Evolutionary conservation across 2,113 vertebrate genomes (phyloP), one percentile per base, ranked within the genome.

Genomic region (Pedetes capensis): DNA sequence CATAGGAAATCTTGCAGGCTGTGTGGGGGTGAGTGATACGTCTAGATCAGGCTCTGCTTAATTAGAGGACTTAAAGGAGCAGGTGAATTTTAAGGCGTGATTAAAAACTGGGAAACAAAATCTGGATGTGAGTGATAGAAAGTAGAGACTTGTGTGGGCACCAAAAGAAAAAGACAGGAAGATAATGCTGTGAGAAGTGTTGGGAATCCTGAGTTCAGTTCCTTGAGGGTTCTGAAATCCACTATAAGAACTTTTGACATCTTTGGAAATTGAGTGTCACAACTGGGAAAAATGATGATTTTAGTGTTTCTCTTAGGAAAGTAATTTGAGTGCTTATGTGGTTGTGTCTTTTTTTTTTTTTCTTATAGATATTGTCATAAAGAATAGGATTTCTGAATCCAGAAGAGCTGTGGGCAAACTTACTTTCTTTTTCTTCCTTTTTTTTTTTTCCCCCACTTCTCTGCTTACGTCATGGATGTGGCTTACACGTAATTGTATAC

Each of bases 11-110:
- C 87, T 91, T 37, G 49, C 49, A 88, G 85, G 81, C 90, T 87
- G 39, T 95, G 32, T 80, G 72, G 68, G 80, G 74, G 81, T 96
- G 96, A 94, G 80, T 91, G 85, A 55, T 95, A 34, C 76, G 79
- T 95, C 91, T 95, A 95, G 81, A 95, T 94, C 68, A 93, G 85
- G 78, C 78, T 64, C 47, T 90, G 61, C 91, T 94, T 97, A 93
- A 97, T 96, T 96, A 97, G 94, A 96, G 96, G 78, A 96, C 82
- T 96, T 88, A 76, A 55, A 94, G 66, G 53, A 95, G 76, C 93
- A 95, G 92, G 84, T 93, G 90, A 82, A 90, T 84, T 82, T 93
- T 92, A 95, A 86, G 86, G 93, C 85, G 74, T 83, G 95, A 92
- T 95, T 94, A 93, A 94, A 96, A 92, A 79, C 92, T 88, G 63